Evolutionary conservation across 2,888 invertebrate species (phyloP), one percentile per base, ranked within the genome.

Genomic region (Pyralis farinalis): DNA sequence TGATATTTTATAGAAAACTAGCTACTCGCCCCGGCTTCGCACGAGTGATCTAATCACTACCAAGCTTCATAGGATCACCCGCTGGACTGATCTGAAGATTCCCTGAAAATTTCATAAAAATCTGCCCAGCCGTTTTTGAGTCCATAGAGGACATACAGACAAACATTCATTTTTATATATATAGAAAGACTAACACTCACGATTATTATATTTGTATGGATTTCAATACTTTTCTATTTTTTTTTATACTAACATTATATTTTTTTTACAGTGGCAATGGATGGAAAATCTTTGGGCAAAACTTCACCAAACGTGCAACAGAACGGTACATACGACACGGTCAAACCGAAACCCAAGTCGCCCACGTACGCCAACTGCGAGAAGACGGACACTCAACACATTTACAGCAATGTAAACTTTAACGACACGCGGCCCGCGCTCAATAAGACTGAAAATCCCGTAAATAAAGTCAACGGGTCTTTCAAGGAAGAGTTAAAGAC

Each of bases 401-500:
- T 74, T 20, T 85, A 87, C 70, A 75, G 65, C 49, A 85, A 85
- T 53, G 54, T 86, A 44, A 70, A 63, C 61, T 81, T 81, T 51
- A 66, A 60, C 47, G 80, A 84, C 49, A 54, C 71, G 8, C 60
- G 55, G 30, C 58, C 63, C 1, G 49, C 59, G 34, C 47, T 60
- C 12, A 74, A 55, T 70, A 90, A 69, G 79, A 82, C 66, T 78
- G 87, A 79, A 60, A 76, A 58, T 65, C 76, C 69, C 54, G 46
- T 67, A 44, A 51, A 61, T 20, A 76, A 56, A 43, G 43, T 63
- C 10, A 62, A 79, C 46, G 84, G 69, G 27, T 61, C 59, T 25
- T 80, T 75, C 55, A 90, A 78, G 55, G 87, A 72, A 48, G 90
- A 80, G 44, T 61, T 70, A 53, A 90, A 72, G 78, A 88, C 66